Base-by-base conservation (phyloP, 2,113 vertebrate genomes). In the Solenodon paradoxus region DNA sequence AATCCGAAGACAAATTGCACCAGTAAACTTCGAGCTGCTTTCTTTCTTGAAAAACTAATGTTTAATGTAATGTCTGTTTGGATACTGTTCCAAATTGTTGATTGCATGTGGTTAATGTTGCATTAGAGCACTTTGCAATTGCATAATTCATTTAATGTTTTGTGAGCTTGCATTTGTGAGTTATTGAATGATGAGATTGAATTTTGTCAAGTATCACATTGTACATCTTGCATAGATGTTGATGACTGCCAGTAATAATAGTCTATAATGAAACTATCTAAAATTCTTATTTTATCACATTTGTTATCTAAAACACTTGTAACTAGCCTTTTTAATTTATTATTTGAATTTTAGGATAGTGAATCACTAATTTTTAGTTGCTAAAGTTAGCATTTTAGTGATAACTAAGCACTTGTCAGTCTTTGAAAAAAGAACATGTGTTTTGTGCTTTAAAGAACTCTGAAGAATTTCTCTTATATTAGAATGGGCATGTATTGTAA, bases 61-160 rank as follows among this genome's bases (percentile, higher is more conserved):
- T 98, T 98, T 98, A 98, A 98, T 98, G 98, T 98, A 97, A 98
- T 97, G 98, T 98, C 98, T 98, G 96, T 98, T 98, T 98, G 97
- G 97, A 98, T 98, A 98, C 98, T 98, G 97, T 98, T 98, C 98
- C 98, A 98, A 98, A 99, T 98, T 90, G 99, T 99, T 98, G 98
- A 97, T 98, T 98, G 98, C 98, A 99, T 99, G 99, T 98, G 98
- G 98, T 98, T 99, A 98, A 98, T 98, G 98, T 99, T 99, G 99
- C 99, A 99, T 99, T 99, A 98, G 98, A 99, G 99, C 98, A 99
- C 98, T 99, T 99, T 99, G 99, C 98, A 98, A 96, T 98, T 98
- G 98, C 99, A 98, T 98, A 98, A 99, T 98, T 98, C 99, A 99
- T 99, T n/a, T 97, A 94, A 98, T 98, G 98, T 99, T 98, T 98